Conservation (phyloP, 2,113 vertebrate genomes). For the Centropus unirufus region DNA sequence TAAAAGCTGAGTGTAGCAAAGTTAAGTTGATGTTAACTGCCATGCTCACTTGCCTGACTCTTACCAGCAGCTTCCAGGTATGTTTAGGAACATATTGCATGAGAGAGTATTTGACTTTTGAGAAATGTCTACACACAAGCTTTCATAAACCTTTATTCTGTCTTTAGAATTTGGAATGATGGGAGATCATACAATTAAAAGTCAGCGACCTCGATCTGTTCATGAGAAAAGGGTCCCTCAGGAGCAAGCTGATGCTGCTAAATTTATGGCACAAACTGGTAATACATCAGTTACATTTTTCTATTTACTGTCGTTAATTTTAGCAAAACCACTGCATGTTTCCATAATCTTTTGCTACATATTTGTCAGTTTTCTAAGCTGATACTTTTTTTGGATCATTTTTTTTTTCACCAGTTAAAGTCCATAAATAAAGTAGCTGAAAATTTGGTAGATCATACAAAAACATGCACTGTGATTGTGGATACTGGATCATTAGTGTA, state of each 20-base stretch:
- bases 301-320: slow-evolving; percentile 98
- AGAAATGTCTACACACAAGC: slow-evolving; percentile 89
- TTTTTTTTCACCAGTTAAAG: slow-evolving; percentile 84
- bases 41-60: slow-evolving; percentile 55
- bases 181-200: slow-evolving; percentile 99
- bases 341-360: slow-evolving; percentile 94
- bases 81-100: slow-evolving; percentile 84
- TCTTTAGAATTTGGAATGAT: slow-evolving; percentile 99
- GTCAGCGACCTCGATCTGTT: slow-evolving; percentile 99
- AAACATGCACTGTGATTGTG: slow-evolving; percentile 44
- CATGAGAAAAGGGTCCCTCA: slow-evolving; percentile 99
- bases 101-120: slow-evolving; percentile 83
- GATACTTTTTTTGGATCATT: slow-evolving; percentile 85
- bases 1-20: slow-evolving; percentile 68
- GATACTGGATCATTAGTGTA: slow-evolving; percentile 18
- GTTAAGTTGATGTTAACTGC: slow-evolving; percentile 65
- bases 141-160: slow-evolving; percentile 99
- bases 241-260: slow-evolving; percentile 99
- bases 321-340: slow-evolving; percentile 98
- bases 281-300: slow-evolving; percentile 99
- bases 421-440: slow-evolving; percentile 88
- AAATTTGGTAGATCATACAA: slow-evolving; percentile 60
- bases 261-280: slow-evolving; percentile 99
- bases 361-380: slow-evolving; percentile 91
- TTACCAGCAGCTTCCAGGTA: slow-evolving; percentile 69